A percentile compares a stretch with the other conserved stretches of the same genome.
phyloP scores from a whole-genome alignment of 1,140 invertebrate genomes.

The Lasioglossum baleicum region DNA sequence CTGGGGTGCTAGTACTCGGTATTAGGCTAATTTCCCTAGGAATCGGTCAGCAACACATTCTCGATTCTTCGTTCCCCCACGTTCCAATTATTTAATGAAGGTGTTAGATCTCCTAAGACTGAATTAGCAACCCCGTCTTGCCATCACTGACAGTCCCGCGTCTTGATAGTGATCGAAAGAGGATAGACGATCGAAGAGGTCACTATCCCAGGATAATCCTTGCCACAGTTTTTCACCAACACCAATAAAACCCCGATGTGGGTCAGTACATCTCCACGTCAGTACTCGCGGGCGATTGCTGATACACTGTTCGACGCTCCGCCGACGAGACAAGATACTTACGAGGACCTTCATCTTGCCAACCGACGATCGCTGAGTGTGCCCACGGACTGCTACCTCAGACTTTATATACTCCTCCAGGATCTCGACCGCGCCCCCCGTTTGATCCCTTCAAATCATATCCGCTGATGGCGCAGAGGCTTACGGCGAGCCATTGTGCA shows the following conservation, averaged over 20 bases:
- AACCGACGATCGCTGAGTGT: constrained; percentile 75
- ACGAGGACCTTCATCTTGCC: constrained; percentile 78
- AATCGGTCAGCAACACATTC: no score
- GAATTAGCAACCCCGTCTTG: no score
- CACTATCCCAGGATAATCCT: no score
- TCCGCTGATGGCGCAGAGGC: constrained; percentile 70
- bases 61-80: no score
- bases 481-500: constrained; percentile 73
- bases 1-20: no score
- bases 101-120: no score
- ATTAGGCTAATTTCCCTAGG: no score
- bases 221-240: neutral
- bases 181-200: no score
- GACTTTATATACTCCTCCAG: constrained; percentile 77
- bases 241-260: neutral
- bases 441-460: constrained; percentile 79
- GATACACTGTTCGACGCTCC: constrained; percentile 26
- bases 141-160: no score
- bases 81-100: no score
- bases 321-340: constrained; percentile 67
- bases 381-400: constrained; percentile 59
- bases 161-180: no score
- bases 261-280: neutral
- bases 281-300: neutral
- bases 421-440: constrained; percentile 76